These are phyloP conservation scores for Ellobium chinense DNA, from an alignment of 2,888 invertebrate genomes.

Conservation along the genomic window DNA sequence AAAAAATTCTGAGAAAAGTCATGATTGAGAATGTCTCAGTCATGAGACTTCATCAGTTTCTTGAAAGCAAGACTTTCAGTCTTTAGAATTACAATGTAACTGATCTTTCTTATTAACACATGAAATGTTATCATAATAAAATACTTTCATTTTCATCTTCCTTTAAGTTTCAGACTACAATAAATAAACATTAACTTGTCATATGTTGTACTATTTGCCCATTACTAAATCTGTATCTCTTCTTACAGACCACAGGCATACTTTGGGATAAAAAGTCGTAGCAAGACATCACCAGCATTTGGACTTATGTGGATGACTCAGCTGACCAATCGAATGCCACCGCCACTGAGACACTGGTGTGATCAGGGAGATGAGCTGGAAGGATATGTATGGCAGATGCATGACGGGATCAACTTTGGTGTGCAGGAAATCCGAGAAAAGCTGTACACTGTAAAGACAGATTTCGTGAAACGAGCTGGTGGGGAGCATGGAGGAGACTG, in stretches of 20 bases:
- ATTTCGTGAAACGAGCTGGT: slow-evolving; percentile 91
- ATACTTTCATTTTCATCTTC: no score
- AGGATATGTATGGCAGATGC: slow-evolving; percentile 92
- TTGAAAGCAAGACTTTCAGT: no score
- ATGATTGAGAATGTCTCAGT: no score
- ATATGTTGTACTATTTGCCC: no score
- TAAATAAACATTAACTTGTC: no score
- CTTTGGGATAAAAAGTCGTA: slow-evolving; percentile 88
- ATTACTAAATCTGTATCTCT: no score
- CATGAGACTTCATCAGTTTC: no score
- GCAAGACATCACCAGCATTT: slow-evolving; percentile 91
- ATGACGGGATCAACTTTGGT: slow-evolving; percentile 95
- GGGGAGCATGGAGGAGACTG: slow-evolving; percentile 94
- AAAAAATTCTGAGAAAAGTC: no score
- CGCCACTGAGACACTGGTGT: slow-evolving; percentile 85
- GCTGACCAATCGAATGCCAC: slow-evolving; percentile 82
- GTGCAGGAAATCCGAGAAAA: slow-evolving; percentile 92
- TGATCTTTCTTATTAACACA: no score
- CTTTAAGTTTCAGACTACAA: no score
- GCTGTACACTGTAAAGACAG: slow-evolving; percentile 88
- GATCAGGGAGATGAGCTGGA: slow-evolving; percentile 82
- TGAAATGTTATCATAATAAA: no score
- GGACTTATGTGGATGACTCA: slow-evolving; percentile 98
- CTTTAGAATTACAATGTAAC: no score
- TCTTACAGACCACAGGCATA: slow-evolving; percentile 80